Evolutionary conservation across 2,888 invertebrate species (phyloP), one percentile per base, ranked within the genome.

Genomic region (Cybosia mesomella): DNA sequence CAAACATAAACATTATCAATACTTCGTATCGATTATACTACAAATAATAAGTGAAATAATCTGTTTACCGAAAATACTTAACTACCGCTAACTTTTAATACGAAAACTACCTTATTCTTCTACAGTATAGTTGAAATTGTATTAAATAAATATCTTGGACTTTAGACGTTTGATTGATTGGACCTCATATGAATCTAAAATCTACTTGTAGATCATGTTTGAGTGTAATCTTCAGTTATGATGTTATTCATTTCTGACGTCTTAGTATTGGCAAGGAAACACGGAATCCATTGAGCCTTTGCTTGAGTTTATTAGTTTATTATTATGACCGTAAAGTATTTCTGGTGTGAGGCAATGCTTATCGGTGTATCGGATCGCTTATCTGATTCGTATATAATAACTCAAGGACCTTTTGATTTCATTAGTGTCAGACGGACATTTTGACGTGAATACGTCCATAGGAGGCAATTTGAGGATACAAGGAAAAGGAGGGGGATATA

Each of bases 1-100:
- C 54, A 54, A n/a, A 55, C 66, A 54, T 60, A 60, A 66, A 66
- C 28, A 65, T 34, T 65, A 66, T 66, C 54, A 2, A n/a, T 54
- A 39, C 58, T 34, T 65, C 28, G 28, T 4, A 53, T 49, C 18
- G 58, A 28, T 28, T 58, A 64, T 54, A 15, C 54, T 18, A 49
- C 54, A 34, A 60, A 36, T 55, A 66, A 53, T 58, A 32, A 34
- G 15, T n/a, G 10, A 2, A 54, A 34, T 32, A 62, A 3, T 3
- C 3, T 3, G n/a, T 18, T 9, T 21, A 8, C 10, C 15, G 9
- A 22, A n/a, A 62, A 54, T 34, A 53, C 13, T 8, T 21, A 53
- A 62, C 54, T 34, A 15, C 11, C 5, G 8, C 13, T 32, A 15
- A 1, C 32, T 34, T 8, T 34, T 3, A 15, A 32, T 53, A 3